These are phyloP conservation scores for Oreotrochilus melanogaster DNA, from an alignment of 2,113 vertebrate genomes.

Conservation along the genomic window DNA sequence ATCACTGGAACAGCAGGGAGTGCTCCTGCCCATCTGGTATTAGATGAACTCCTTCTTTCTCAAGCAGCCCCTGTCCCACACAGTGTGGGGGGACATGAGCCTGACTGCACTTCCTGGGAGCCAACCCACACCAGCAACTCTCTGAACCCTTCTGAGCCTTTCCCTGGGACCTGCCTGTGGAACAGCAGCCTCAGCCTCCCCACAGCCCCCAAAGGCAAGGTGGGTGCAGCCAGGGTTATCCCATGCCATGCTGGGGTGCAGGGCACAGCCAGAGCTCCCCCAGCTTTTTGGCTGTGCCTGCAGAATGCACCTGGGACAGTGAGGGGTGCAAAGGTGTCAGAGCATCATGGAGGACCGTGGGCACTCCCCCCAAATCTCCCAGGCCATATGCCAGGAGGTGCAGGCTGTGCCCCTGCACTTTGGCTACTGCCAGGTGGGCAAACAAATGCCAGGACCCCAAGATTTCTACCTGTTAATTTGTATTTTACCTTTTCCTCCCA, in stretches of 20 bases:
- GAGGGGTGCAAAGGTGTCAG: neutral
- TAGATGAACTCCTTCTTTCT: neutral
- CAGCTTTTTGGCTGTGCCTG: rapidly evolving
- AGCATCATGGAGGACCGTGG: rapidly evolving
- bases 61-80: neutral
- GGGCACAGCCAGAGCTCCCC: neutral
- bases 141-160: neutral
- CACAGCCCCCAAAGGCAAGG: neutral
- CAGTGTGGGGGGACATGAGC: neutral
- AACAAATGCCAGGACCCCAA: neutral
- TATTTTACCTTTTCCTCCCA: neutral
- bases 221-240: neutral
- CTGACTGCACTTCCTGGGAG: neutral
- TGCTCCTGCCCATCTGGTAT: neutral
- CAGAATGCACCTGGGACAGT: rapidly evolving
- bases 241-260: neutral
- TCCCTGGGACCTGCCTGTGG: neutral
- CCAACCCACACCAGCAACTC: rapidly evolving
- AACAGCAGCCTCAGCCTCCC: neutral
- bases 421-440: neutral
- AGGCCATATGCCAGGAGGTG: neutral
- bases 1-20: neutral
- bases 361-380: neutral
- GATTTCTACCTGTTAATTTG: neutral
- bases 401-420: neutral